Evolutionary conservation across 2,797 vertebrate species (phyloP).

Genomic region (Nyctalus aviator): DNA sequence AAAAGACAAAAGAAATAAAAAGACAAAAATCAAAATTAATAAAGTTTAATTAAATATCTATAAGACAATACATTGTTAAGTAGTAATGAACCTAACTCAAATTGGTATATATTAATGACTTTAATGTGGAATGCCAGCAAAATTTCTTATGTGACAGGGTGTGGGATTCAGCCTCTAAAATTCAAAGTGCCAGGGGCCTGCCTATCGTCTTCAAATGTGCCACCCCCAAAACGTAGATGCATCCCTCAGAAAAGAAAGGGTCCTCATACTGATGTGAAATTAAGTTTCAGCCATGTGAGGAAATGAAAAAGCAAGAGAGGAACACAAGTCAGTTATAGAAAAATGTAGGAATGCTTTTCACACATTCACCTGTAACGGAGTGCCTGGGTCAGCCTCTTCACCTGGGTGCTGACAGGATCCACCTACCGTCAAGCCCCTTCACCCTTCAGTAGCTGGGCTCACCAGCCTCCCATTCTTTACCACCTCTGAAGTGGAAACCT

Average conservation of each 20-base stretch:
- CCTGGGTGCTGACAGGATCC: background rate
- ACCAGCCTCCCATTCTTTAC: background rate
- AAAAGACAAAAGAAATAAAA: background rate
- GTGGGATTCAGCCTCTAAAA: background rate
- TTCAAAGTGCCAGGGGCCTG: background rate
- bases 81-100: slow-evolving; percentile 44
- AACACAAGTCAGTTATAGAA: background rate
- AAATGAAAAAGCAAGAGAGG: background rate
- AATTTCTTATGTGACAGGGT: background rate
- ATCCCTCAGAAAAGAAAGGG: background rate
- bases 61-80: background rate
- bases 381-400: background rate
- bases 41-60: slow-evolving; percentile 56
- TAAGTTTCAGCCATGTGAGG: background rate
- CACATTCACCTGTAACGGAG: background rate
- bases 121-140: slow-evolving; percentile 9
- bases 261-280: background rate
- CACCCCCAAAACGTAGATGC: background rate
- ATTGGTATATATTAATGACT: background rate
- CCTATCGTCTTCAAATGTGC: background rate
- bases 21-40: slow-evolving; percentile 48
- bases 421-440: background rate
- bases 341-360: background rate
- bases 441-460: background rate
- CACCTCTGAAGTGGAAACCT: background rate